Percentiles rank a stretch among this genome's conserved stretches.
These are phyloP conservation scores for Cephalophus harveyi DNA, from an alignment of 2,113 vertebrate species.

Conservation along the genomic window DNA sequence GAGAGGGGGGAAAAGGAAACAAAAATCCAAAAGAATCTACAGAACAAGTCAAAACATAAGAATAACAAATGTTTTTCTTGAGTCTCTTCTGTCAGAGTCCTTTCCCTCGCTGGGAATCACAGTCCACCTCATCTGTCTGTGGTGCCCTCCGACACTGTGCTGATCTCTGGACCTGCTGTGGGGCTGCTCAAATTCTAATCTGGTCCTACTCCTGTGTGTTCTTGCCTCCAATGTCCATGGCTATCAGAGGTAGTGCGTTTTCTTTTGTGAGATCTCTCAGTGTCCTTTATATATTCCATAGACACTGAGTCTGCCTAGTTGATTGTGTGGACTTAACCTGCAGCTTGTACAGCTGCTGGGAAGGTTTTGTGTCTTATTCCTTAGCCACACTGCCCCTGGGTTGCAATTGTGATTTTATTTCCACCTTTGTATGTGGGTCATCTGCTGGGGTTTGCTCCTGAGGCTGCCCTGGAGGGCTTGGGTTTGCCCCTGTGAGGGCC, in stretches of 20 bases:
- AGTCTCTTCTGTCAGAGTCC: background rate
- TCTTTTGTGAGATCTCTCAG: background rate
- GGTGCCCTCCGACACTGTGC: background rate
- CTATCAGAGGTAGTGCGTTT: background rate
- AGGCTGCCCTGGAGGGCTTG: background rate
- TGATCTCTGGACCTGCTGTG: background rate
- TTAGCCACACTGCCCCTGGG: background rate
- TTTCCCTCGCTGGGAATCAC: background rate
- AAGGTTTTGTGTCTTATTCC: background rate
- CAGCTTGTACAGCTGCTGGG: background rate
- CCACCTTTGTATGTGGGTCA: background rate
- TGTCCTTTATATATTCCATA: background rate
- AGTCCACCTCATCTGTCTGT: background rate
- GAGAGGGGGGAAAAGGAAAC: rapidly evolving
- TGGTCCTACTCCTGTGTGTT: background rate
- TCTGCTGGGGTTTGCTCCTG: background rate
- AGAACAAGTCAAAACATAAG: background rate
- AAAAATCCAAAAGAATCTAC: background rate
- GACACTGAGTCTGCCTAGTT: background rate
- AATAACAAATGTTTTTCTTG: background rate
- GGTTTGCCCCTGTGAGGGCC: background rate
- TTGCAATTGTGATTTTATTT: background rate
- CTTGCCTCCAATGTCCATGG: background rate
- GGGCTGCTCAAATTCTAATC: background rate
- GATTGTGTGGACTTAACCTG: background rate